Evolutionary conservation across 1,140 invertebrate species (phyloP).

Genomic region (Ganaspis sp.): DNA sequence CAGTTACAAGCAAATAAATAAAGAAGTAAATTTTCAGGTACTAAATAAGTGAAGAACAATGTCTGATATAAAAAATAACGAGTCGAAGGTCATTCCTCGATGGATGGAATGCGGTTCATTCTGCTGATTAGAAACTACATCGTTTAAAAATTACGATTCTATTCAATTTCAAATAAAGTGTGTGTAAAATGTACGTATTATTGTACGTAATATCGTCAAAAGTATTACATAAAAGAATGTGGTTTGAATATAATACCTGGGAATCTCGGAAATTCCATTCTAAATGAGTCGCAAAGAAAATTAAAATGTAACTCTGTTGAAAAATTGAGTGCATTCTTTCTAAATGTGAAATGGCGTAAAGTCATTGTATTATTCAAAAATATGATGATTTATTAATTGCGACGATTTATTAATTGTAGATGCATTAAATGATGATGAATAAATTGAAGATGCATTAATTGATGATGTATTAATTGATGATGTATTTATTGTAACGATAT

Average conservation of each 20-base stretch:
- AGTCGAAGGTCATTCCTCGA: background rate
- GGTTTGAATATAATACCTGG: background rate
- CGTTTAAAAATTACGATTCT: background rate
- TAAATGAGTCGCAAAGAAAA: background rate
- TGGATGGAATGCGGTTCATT: background rate
- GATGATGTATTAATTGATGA: too few relatives aligned
- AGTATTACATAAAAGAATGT: slow-evolving; percentile 6
- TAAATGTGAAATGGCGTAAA: background rate
- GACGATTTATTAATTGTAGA: too few relatives aligned
- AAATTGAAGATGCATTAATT: too few relatives aligned
- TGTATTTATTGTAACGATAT: too few relatives aligned
- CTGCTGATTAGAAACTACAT: background rate
- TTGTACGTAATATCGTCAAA: slow-evolving; percentile 14
- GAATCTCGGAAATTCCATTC: slow-evolving; percentile 2
- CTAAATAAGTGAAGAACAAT: background rate
- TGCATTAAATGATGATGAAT: too few relatives aligned
- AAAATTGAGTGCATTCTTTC: background rate
- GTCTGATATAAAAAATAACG: background rate
- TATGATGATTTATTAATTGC: too few relatives aligned
- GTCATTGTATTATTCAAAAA: background rate
- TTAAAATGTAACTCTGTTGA: background rate
- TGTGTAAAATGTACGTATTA: background rate
- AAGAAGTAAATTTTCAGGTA: background rate
- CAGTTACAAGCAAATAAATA: too few relatives aligned
- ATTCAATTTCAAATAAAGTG: background rate